A percentile compares a stretch with the other conserved stretches of the same genome.
These are phyloP conservation scores for Myotis daubentonii DNA, from an alignment of 2,797 vertebrate genomes.

Conservation along the genomic window DNA sequence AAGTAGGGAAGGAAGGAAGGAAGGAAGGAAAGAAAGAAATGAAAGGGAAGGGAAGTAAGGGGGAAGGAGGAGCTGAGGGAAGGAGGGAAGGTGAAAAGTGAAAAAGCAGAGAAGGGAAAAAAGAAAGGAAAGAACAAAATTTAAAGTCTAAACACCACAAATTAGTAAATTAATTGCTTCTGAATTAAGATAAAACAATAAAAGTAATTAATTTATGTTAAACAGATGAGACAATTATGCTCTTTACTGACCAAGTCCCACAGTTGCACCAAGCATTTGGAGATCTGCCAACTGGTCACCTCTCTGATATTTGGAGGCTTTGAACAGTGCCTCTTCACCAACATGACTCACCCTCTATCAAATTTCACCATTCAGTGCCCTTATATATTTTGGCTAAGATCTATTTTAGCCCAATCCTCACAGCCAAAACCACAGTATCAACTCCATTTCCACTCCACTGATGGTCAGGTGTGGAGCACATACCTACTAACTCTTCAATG, in stretches of 20 bases:
- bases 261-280: not conserved
- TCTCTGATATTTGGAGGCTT: not conserved
- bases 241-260: not conserved
- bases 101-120: not conserved
- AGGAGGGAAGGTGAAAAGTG: not conserved
- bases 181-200: not conserved
- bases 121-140: not conserved
- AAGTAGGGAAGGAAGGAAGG: not conserved
- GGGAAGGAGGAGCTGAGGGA: not conserved
- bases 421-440: not conserved
- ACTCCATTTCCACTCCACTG: not conserved
- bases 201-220: not conserved
- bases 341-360: not conserved
- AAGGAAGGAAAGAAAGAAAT: not conserved
- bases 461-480: not conserved
- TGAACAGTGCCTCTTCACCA: not conserved
- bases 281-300: not conserved
- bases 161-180: not conserved
- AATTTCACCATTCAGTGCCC: not conserved
- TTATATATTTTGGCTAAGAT: not conserved
- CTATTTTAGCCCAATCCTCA: not conserved
- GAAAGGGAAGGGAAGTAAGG: no score
- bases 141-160: not conserved
- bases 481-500: not conserved
- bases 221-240: not conserved